These are phyloP conservation scores for Pomatorhinus ruficollis DNA, from an alignment of 2,113 vertebrate genomes.

Conservation along the genomic window DNA sequence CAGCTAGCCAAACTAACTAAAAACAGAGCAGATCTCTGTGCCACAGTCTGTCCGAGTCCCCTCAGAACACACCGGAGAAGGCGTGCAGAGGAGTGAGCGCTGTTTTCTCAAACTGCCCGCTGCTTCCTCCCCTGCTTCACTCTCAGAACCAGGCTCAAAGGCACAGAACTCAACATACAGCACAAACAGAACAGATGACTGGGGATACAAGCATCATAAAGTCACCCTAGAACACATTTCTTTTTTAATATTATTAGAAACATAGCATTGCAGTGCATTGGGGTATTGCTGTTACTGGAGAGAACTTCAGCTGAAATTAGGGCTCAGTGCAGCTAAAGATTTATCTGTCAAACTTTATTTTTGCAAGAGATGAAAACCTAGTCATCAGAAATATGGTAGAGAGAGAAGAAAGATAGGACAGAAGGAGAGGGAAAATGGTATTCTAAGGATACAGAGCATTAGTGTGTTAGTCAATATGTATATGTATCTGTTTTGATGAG, in stretches of 20 bases:
- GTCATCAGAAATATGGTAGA: background rate
- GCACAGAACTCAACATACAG: no score
- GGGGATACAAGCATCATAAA: no score
- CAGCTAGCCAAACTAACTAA: no score
- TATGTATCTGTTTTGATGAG: background rate
- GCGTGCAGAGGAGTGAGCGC: no score
- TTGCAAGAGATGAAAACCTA: background rate
- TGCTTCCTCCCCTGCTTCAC: no score
- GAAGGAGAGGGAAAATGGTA: background rate
- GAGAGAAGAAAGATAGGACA: background rate
- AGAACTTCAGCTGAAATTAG: background rate
- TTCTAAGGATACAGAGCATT: background rate
- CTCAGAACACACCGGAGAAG: no score
- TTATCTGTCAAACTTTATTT: background rate
- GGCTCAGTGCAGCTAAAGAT: background rate
- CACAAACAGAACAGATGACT: no score
- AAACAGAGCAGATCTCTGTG: no score
- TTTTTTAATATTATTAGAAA: background rate
- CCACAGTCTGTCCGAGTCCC: no score
- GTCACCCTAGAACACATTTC: background rate
- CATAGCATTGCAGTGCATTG: background rate
- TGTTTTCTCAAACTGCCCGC: no score
- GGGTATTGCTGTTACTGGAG: background rate
- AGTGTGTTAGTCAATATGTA: rapidly evolving
- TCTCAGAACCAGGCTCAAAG: no score